Base-by-base conservation (phyloP, 2,113 vertebrate genomes). In the Baryphthengus martii region DNA sequence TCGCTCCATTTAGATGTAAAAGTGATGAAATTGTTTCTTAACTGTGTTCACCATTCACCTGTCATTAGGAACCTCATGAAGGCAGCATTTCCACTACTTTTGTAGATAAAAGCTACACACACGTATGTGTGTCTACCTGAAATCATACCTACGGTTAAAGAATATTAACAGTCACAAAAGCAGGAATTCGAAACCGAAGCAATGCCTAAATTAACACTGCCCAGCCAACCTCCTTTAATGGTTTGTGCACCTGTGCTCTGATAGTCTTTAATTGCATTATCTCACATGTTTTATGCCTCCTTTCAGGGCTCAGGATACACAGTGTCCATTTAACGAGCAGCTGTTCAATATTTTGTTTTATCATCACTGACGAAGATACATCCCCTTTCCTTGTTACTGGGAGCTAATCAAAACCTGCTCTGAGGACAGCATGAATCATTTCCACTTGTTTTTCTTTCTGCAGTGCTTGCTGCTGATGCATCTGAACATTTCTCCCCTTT, bases 341-440 rank as follows among this genome's bases (percentile, higher is more conserved):
- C 83, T 95, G 68, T 49, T 95, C 93, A 84, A 56, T 74, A 74
- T 62, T 94, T 84, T 83, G 67, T 66, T 92, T 83, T 84, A 25
- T 28, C 45, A 37, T 50, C 55, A 25, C 63, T 94, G 68, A 80
- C 0, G 1, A 94, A 88, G 76, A 45, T 55, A 59, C 55, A 76
- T 71, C 37, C 61, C 16, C 50, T 87, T 96, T 81, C 73, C 87
- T 84, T 87, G 35, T 75, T 88, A 20, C 29, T 63, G 42, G 50
- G 47, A 92, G 61, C 33, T 84, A 63, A 89, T 80, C 80, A 92
- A 81, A 74, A 40, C 31, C 37, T 26, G n/a, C 66, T 92, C 80
- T 67, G 59, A 81, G 77, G 76, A 77, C 24, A 78, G 33, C 47
- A 87, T 66, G 80, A 96, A 89, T 96, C 68, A 78, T 50, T 95